Evolutionary conservation across 2,113 vertebrate genomes (phyloP).

Genomic region (Xiphophorus maculatus): DNA sequence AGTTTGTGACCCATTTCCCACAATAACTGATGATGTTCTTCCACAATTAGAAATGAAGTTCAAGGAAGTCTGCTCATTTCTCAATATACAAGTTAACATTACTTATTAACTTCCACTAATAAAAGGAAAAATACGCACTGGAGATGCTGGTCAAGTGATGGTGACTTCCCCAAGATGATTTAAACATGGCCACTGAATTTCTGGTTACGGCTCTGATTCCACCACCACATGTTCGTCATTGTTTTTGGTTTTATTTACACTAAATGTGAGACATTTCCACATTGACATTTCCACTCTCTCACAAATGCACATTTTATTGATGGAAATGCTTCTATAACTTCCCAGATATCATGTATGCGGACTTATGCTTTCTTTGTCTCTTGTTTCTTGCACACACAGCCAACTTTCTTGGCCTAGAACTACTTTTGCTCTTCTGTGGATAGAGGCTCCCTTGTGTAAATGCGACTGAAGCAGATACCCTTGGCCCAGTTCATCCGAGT

Average conservation of each 20-base stretch:
- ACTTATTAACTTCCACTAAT: no score
- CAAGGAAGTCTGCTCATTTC: no score
- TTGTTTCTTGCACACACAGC: slow-evolving; percentile 12
- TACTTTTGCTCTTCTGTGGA: slow-evolving; percentile 41
- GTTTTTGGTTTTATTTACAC: background rate
- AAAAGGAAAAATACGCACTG: no score
- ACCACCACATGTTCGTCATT: background rate
- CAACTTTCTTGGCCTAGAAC: slow-evolving; percentile 64
- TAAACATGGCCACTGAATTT: no score
- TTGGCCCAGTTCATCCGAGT: slow-evolving; percentile 63
- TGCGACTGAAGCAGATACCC: slow-evolving; percentile 47
- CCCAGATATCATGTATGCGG: slow-evolving; percentile 2
- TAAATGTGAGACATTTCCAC: no score
- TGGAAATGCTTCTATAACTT: slow-evolving; percentile 1
- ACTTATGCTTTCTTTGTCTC: slow-evolving; percentile 17
- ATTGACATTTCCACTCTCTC: background rate
- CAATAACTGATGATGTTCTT: no score
- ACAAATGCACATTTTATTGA: slow-evolving; percentile 27
- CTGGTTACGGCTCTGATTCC: no score
- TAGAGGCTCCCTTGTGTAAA: slow-evolving; percentile 54
- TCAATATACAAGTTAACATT: no score
- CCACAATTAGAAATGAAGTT: no score
- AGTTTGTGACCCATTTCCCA: no score
- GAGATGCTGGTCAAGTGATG: no score
- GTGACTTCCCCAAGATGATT: no score